Evolutionary conservation across 2,797 vertebrate genomes (phyloP), one percentile per base, ranked within the genome.

Genomic region (Vireo griseus): DNA sequence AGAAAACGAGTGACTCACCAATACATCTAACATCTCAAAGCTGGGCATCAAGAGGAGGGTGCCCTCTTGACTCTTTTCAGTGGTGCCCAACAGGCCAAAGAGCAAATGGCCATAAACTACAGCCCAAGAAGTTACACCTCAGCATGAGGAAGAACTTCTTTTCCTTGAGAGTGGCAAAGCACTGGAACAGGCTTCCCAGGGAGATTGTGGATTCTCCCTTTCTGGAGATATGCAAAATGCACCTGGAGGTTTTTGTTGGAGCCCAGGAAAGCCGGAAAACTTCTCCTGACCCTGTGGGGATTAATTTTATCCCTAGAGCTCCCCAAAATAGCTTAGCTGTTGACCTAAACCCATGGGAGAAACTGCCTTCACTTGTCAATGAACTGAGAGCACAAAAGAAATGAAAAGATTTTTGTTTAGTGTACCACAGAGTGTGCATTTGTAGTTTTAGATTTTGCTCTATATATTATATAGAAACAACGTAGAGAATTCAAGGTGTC

Each of bases 231-330:
- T 2, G 3, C 19, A 44, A 76, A 82, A 55, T 16, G 11, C 24
- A 33, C 16, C 20, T 44, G 11, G 31, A 26, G 0, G 0, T 18
- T 1, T n/a, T n/a, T n/a, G n/a, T n/a, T n/a, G n/a, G n/a, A n/a
- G n/a, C n/a, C n/a, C n/a, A n/a, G n/a, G n/a, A n/a, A n/a, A n/a
- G n/a, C n/a, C n/a, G n/a, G n/a, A n/a, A n/a, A n/a, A n/a, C n/a
- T n/a, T n/a, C 35, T 35, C 35, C 35, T 35, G 35, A 35, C 35
- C 35, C 35, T 35, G 35, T 35, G 35, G 35, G 35, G 35, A 35
- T 35, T 35, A 8, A 35, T 35, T 35, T 35, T 35, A 35, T 35
- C 35, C 35, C 35, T 35, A 35, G 35, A 35, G 35, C 35, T 35
- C 35, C 35, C 35, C 35, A 35, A 35, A 35, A 35, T 35, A 35